These are phyloP conservation scores for Aplidium turbinatum DNA, from an alignment of 23 tunicate species.

Conservation along the genomic window DNA sequence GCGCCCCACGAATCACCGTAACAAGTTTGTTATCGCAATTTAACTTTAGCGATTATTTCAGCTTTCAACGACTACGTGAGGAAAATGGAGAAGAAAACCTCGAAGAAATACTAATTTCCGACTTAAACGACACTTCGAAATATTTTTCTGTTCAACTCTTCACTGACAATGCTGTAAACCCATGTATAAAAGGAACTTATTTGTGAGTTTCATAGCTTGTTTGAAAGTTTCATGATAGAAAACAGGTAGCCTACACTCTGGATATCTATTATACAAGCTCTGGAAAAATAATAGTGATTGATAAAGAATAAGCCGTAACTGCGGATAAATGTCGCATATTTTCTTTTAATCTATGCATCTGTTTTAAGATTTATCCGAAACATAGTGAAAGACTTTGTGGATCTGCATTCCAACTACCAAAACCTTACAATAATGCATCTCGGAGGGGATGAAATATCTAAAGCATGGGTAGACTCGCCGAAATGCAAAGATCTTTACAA, in stretches of 20 bases:
- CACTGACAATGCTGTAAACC: conserved; percentile 92
- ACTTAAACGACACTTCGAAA: conserved; percentile 51
- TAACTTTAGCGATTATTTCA: too few relatives aligned
- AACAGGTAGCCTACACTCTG: too few relatives aligned
- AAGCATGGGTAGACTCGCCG: conserved; percentile 67
- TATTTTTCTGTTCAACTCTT: conserved; percentile 68
- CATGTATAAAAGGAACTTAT: conserved; percentile 78
- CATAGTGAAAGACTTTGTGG: conserved; percentile 42
- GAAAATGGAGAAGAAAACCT: not conserved
- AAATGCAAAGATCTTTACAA: conserved; percentile 45
- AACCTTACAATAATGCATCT: conserved; percentile 63
- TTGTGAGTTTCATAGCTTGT: conserved; percentile 27
- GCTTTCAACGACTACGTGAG: not conserved
- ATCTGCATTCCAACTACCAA: conserved; percentile 57
- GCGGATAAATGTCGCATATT: too few relatives aligned
- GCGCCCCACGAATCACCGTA: too few relatives aligned
- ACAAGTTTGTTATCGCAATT: too few relatives aligned
- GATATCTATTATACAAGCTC: too few relatives aligned
- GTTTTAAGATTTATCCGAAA: conserved; percentile 55
- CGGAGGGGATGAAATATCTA: conserved; percentile 95
- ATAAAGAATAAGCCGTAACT: too few relatives aligned
- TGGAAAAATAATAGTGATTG: too few relatives aligned
- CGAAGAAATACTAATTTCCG: conserved; percentile 37
- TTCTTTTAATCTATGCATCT: conserved; percentile 15
- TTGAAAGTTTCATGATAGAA: too few relatives aligned